These are phyloP conservation scores for Lycophotia porphyrea DNA, from an alignment of 2,888 invertebrate species.

Conservation along the genomic window DNA sequence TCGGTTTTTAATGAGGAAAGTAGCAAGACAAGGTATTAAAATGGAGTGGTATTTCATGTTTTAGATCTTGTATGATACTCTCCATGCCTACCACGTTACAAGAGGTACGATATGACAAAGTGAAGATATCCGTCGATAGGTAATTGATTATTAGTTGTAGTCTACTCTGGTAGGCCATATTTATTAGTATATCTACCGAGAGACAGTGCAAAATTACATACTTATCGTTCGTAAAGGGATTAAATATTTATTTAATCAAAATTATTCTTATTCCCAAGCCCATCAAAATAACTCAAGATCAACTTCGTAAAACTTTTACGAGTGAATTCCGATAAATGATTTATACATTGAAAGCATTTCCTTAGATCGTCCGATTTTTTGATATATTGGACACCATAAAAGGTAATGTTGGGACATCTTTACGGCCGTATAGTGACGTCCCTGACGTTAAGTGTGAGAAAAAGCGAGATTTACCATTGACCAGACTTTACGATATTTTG, in stretches of 20 bases:
- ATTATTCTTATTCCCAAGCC: slow-evolving; percentile 41
- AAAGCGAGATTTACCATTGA: slow-evolving; percentile 26
- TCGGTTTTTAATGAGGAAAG: background rate
- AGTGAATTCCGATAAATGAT: slow-evolving; percentile 45
- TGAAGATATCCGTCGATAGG: background rate
- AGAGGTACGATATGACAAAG: background rate
- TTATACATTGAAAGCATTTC: slow-evolving; percentile 58
- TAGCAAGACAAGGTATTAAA: background rate
- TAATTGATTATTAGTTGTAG: background rate
- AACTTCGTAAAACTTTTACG: slow-evolving; percentile 54
- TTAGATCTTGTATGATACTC: background rate
- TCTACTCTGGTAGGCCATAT: background rate
- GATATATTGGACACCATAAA: slow-evolving; percentile 63
- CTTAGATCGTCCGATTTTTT: slow-evolving; percentile 56
- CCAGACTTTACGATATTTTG: slow-evolving; percentile 55
- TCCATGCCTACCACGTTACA: background rate
- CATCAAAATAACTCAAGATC: slow-evolving; percentile 26
- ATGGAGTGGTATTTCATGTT: background rate
- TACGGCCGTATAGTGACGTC: slow-evolving; percentile 48
- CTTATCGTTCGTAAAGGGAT: background rate
- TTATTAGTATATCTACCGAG: background rate
- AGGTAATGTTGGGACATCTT: slow-evolving; percentile 52
- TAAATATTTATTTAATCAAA: slow-evolving; percentile 3
- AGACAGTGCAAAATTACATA: background rate
- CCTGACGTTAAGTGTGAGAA: slow-evolving; percentile 57